Percentiles rank a stretch among this genome's conserved stretches.
Evolutionary conservation across 2,113 vertebrate genomes (phyloP).

Genomic region (Campylomormyrus tamandua): DNA sequence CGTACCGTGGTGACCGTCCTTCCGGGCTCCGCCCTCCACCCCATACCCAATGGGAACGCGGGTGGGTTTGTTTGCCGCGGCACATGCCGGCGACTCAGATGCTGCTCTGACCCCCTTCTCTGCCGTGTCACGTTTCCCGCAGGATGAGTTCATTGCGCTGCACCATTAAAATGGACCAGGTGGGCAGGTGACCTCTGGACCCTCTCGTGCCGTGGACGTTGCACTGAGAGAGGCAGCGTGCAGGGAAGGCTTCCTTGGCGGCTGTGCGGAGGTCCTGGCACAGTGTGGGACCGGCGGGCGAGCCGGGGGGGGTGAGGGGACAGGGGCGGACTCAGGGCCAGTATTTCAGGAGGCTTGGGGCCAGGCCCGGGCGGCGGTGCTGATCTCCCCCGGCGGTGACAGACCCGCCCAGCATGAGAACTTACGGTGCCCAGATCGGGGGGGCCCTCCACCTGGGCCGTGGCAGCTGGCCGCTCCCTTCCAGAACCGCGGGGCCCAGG

Average conservation of each 20-base stretch:
- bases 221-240: not conserved
- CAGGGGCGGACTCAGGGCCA: not conserved
- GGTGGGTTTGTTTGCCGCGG: not conserved
- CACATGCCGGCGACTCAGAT: not conserved
- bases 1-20: not conserved
- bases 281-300: not conserved
- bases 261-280: not conserved
- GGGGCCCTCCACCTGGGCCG: conserved; percentile 14
- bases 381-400: conserved; percentile 33
- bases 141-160: not conserved
- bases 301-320: not conserved
- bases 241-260: conserved; percentile 7
- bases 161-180: not conserved
- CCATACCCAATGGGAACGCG: not conserved
- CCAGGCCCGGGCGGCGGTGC: conserved; percentile 1
- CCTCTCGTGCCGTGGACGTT: not conserved
- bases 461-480: conserved; percentile 37
- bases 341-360: not conserved
- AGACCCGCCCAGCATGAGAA: conserved; percentile 32
- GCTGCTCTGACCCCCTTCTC: not conserved
- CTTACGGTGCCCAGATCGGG: conserved; percentile 24
- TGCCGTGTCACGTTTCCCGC: not conserved
- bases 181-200: not conserved
- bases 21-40: not conserved
- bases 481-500: conserved; percentile 31